Base-by-base conservation (phyloP, 2,797 vertebrate genomes). In the Moxostoma hubbsi region DNA sequence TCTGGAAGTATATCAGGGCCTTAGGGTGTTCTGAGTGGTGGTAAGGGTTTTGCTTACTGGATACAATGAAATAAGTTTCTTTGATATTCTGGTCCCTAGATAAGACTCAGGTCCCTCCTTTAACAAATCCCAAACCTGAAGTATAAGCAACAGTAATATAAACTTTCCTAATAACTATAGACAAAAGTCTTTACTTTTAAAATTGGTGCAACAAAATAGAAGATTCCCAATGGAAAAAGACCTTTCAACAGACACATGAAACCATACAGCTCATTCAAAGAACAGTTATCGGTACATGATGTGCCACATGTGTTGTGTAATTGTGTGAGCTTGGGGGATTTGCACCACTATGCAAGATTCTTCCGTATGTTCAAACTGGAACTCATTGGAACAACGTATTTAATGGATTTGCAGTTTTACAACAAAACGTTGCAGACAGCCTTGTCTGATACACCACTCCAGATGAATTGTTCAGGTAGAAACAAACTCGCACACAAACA, bases 291-390 rank as follows among this genome's bases (percentile, higher is more conserved):
- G 24, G 24, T 24, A 53, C 62, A 81, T 83, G 63, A 86, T 82
- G 81, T 82, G 64, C 58, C 73, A 53, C 64, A 83, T 75, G 76
- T 57, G 86, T 91, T 91, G 84, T 58, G 58, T 87, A 89, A 91
- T 61, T 55, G 81, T 79, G 83, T 7, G 54, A 86, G 85, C 83
- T 73, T 71, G 87, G 88, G 24, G 89, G 85, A 71, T 77, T 84
- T 70, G 83, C 88, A 87, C 85, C 84, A 75, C 81, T 81, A 80
- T 46, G 79, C 74, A 83, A 90, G 83, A 88, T 87, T 89, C 85
- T 88, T 87, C 79, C 62, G 24, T 68, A 82, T 68, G 77, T 86
- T 89, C 61, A 77, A 89, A 90, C 87, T 87, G 24, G 85, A 90
- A 85, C 84, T 85, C 81, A 84, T 84, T 79, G 74, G 54, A 54